Percentiles rank a stretch among this genome's conserved stretches.
These are phyloP conservation scores for Chironomus tentans DNA, from an alignment of 2,888 invertebrate species.

Conservation along the genomic window DNA sequence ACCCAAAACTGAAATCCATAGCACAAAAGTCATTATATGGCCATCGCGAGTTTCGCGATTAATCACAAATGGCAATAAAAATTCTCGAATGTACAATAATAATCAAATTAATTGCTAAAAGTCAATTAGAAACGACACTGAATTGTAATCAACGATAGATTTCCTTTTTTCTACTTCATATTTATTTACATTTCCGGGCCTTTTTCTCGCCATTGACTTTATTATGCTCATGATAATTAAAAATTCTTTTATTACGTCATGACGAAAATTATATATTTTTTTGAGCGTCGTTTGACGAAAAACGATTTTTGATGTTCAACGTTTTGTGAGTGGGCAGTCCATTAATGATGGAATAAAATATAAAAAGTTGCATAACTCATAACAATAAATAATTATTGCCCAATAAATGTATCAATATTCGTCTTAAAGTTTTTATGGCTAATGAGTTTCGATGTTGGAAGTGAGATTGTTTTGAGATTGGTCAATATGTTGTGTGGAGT, in stretches of 20 bases:
- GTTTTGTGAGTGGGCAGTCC: background rate
- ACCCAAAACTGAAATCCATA: background rate
- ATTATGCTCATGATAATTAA: conserved; percentile 22
- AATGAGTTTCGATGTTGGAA: no score
- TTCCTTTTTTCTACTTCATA: background rate
- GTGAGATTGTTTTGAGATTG: no score
- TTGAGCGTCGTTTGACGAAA: background rate
- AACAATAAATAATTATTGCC: no score
- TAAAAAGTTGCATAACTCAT: no score
- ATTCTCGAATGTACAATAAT: conserved; percentile 21
- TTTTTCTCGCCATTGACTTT: background rate
- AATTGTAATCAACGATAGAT: conserved; percentile 15
- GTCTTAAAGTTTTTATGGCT: no score
- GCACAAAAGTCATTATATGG: background rate
- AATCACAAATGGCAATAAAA: conserved; percentile 23
- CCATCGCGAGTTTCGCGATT: conserved; percentile 12
- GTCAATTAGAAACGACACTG: conserved; percentile 24
- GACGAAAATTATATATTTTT: background rate
- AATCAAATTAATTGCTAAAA: conserved; percentile 22
- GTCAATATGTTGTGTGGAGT: no score
- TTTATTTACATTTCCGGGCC: background rate
- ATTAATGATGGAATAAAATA: background rate
- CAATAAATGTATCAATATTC: no score
- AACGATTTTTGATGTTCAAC: background rate
- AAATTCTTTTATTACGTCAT: background rate